Evolutionary conservation across 2,888 invertebrate genomes (phyloP), one percentile per base, ranked within the genome.

Genomic region (Eilema sororculum): DNA sequence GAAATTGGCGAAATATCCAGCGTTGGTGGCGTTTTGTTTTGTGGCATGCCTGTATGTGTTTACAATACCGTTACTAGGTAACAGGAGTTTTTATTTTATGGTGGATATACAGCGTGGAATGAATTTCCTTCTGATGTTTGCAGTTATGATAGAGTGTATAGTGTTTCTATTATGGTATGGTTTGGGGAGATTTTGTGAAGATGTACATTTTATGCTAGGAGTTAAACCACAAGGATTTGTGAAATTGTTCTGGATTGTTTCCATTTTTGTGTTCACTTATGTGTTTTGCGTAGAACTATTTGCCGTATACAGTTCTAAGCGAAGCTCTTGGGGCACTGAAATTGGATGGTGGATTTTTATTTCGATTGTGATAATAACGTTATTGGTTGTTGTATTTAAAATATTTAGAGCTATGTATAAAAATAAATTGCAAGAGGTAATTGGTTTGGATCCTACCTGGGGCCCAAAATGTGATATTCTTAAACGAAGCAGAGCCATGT

Each of bases 201-300:
- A 95, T 66, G 87, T 95, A 13, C 95, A 95, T 78, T 95, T 95
- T 67, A 95, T 95, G 94, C 87, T 92, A 69, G 95, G 95, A 0
- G 84, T 93, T 10, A 89, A 88, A 37, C 93, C 94, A 2, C 88
- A 85, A 25, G 80, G 73, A 22, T 89, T 72, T 41, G 89, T 94
- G 78, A 93, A 91, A 79, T 24, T 86, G n/a, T 76, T 83, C 9
- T 95, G 93, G 93, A 5, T 90, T 0, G 16, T 82, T 3, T 86
- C 91, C 0, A 78, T 74, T 25, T 28, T 82, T 0, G 46, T 89
- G 4, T 75, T 92, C 10, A 41, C 71, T 0, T 93, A 89, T 71
- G 83, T 86, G 0, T 88, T 90, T n/a, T 71, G 70, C 58, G 68
- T 30, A 0, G 90, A 92, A 78, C 9, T 89, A 0, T 69, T 76